Evolutionary conservation across 2,113 vertebrate species (phyloP).

Genomic region (Thinocorus orbignyianus): DNA sequence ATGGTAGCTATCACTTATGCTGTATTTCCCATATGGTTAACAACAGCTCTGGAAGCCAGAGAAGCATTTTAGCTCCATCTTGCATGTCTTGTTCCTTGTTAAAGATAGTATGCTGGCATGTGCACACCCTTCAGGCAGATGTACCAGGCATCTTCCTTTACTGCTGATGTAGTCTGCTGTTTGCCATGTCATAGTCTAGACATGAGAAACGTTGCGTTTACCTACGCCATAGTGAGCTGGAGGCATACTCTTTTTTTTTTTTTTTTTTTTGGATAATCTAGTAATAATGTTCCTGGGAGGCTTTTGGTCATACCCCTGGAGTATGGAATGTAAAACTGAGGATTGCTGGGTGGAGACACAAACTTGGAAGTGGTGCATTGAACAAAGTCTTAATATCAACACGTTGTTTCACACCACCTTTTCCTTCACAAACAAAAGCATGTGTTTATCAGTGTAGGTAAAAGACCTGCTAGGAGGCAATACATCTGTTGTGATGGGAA

Average conservation of each 20-base stretch:
- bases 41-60: neutral
- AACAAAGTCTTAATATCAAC: neutral
- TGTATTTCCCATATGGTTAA: neutral
- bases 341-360: neutral
- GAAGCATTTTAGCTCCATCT: neutral
- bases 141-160: fast-evolving
- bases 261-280: neutral
- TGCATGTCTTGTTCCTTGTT: neutral
- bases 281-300: neutral
- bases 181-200: neutral
- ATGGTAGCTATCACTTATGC: neutral
- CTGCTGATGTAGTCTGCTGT: neutral
- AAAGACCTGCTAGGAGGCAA: neutral
- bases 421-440: neutral
- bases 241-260: neutral
- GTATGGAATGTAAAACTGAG: neutral
- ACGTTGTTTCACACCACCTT: fast-evolving
- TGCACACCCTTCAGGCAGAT: neutral
- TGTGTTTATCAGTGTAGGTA: neutral
- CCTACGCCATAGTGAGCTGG: neutral
- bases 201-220: neutral
- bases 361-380: neutral
- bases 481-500: neutral
- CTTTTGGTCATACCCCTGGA: neutral
- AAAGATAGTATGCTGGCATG: neutral